phyloP scores from a whole-genome alignment of 1,140 invertebrate species.

The Metaphire vulgaris region DNA sequence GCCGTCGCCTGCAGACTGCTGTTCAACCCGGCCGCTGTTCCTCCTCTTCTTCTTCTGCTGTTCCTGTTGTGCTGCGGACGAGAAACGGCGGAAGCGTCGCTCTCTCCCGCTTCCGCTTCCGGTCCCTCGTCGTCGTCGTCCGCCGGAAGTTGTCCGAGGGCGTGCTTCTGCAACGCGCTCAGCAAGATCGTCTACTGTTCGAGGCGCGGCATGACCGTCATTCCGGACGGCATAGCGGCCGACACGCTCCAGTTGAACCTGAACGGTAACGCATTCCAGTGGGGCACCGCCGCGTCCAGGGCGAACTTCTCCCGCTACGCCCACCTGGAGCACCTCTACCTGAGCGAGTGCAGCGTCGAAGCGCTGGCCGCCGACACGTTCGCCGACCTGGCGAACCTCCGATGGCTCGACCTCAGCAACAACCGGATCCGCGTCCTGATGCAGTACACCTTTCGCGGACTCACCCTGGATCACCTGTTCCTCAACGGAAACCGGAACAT shows the following conservation, averaged over 20 bases:
- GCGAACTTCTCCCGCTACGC: constrained; percentile 42
- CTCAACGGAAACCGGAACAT: constrained; percentile 47
- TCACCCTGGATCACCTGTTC: constrained; percentile 46
- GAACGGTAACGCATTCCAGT: constrained; percentile 45
- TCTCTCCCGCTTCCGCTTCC: background rate
- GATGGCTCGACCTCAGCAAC: constrained; percentile 48
- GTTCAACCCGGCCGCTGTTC: no score
- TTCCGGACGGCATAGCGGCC: constrained; percentile 42
- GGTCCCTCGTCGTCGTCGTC: background rate
- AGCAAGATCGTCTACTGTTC: constrained; percentile 47
- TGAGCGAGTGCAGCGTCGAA: constrained; percentile 47
- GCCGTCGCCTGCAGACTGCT: no score
- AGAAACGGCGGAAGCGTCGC: background rate
- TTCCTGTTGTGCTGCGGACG: no score
- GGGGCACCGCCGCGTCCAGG: constrained; percentile 34
- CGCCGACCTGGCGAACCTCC: constrained; percentile 40
- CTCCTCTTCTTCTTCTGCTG: no score
- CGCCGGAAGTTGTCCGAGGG: constrained; percentile 37
- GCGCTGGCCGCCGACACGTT: constrained; percentile 45
- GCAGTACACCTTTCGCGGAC: constrained; percentile 46
- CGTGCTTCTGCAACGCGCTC: constrained; percentile 46
- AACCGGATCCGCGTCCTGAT: constrained; percentile 44
- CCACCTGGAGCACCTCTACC: constrained; percentile 43
- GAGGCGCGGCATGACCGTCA: constrained; percentile 38
- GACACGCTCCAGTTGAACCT: constrained; percentile 45